phyloP scores from a whole-genome alignment of 2,888 invertebrate species.

The Drosophila falleni region DNA sequence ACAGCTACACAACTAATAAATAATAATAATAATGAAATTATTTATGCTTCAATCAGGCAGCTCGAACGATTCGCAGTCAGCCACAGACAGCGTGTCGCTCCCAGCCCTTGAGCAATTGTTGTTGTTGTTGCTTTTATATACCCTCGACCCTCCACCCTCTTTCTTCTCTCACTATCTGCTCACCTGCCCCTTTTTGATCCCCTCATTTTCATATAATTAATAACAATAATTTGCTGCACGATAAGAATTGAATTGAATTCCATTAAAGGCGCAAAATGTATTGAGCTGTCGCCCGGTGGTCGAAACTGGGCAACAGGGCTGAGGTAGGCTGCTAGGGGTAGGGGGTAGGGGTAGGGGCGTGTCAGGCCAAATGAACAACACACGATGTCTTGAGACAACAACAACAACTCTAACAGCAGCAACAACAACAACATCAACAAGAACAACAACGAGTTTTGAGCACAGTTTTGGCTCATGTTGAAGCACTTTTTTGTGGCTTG shows the following conservation, averaged over 20 bases:
- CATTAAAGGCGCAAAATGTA: constrained; percentile 81
- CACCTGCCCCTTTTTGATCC: constrained; percentile 14
- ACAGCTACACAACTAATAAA: constrained; percentile 58
- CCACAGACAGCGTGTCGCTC: constrained; percentile 79
- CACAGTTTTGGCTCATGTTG: constrained; percentile 54
- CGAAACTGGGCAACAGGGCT: constrained; percentile 30
- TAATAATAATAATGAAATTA: constrained; percentile 74
- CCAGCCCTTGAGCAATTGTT: constrained; percentile 76
- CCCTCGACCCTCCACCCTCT: neutral
- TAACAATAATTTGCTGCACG: constrained; percentile 83
- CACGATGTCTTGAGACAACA: constrained; percentile 56
- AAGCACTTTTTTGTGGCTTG: constrained; percentile 66
- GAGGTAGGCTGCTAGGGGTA: constrained; percentile 40
- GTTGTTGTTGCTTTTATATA: constrained; percentile 34
- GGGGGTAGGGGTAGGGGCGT: constrained; percentile 56
- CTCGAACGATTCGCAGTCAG: constrained; percentile 42
- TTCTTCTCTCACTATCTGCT: neutral
- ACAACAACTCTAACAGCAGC: constrained; percentile 17
- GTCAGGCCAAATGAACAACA: constrained; percentile 59
- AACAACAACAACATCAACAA: constrained; percentile 21
- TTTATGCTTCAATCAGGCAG: constrained; percentile 66
- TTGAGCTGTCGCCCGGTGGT: constrained; percentile 64
- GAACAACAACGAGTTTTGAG: constrained; percentile 51
- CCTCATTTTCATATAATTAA: constrained; percentile 75
- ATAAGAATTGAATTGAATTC: constrained; percentile 83